A percentile compares a stretch with the other conserved stretches of the same genome.
Evolutionary conservation across 2,888 invertebrate genomes (phyloP).

Genomic region (Cosmia pyralina): DNA sequence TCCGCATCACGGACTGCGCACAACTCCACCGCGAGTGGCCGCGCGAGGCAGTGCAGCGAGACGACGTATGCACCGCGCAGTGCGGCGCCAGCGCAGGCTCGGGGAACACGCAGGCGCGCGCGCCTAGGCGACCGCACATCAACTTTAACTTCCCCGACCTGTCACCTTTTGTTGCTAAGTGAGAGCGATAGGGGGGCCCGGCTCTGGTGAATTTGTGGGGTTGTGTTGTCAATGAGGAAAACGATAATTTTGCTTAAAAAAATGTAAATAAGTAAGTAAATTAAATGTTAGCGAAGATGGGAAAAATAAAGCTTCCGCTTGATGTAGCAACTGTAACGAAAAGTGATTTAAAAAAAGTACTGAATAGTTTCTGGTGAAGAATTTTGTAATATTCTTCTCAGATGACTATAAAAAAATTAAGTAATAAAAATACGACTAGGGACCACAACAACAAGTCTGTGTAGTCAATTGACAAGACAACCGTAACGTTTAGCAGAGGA

Average conservation of each 20-base stretch:
- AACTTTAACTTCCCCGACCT: constrained; percentile 95
- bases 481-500: constrained; percentile 30
- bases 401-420: no score
- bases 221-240: constrained; percentile 3
- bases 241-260: background rate
- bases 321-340: no score
- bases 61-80: constrained; percentile 97
- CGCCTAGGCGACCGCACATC: constrained; percentile 84
- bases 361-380: background rate
- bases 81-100: constrained; percentile 92
- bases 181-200: constrained; percentile 59
- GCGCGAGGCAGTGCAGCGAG: constrained; percentile 94
- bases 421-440: background rate
- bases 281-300: background rate
- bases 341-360: background rate
- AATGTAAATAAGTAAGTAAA: background rate
- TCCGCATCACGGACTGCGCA: constrained; percentile 96
- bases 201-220: background rate
- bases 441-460: no score
- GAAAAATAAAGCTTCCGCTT: background rate
- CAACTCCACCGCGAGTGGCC: constrained; percentile 95
- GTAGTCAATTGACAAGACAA: constrained; percentile 7
- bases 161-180: constrained; percentile 92
- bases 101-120: constrained; percentile 35
- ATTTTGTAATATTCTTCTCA: background rate